Base-by-base conservation (phyloP, 2,113 vertebrate species). In the Mobula hypostoma region DNA sequence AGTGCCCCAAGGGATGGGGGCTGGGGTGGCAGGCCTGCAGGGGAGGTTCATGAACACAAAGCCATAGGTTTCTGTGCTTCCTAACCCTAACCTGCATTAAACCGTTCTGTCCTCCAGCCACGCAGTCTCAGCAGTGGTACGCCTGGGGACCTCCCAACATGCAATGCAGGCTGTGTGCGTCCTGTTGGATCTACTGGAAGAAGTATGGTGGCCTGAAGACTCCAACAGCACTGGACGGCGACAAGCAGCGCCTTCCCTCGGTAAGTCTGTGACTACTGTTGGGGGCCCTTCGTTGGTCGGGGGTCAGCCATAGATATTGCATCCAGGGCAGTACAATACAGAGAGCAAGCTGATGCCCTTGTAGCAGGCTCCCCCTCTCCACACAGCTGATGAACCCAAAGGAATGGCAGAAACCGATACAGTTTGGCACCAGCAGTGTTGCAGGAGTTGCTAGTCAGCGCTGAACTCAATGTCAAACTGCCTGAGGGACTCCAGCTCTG, bases 181-280 rank as follows among this genome's bases (percentile, higher is more conserved):
- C 98, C 77, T 99, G 98, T 94, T 99, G 98, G 98, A 98, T 98
- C 96, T 99, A 99, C 96, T 99, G 98, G 98, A 99, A 99, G 96
- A 99, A 98, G 87, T 99, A 98, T 11, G 85, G 85, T 63, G 85
- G 85, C 58, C 61, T 88, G 32, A 88, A 88, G 85, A 88, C 85
- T 5, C 0, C 98, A 29, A 99, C 98, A 0, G 85, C 61, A 32
- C 85, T 88, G 12, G 85, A 88, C 29, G 85, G 85, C 27, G 85
- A 88, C 61, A 80, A 83, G 78, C 24, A 80, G 7, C 77, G 76
- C 14, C 94, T 58, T 72, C 68, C 68, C 29, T 83, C 77, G 61
- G 85, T 88, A 88, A 29, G 85, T 17, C 29, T 14, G 0, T n/a
- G 15, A n/a, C 29, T 5, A n/a, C 61, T 7, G 9, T 29, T 48